A percentile compares a stretch with the other conserved stretches of the same genome.
These are phyloP conservation scores for Tursiops truncatus DNA, from an alignment of 2,113 vertebrate genomes.

Conservation along the genomic window DNA sequence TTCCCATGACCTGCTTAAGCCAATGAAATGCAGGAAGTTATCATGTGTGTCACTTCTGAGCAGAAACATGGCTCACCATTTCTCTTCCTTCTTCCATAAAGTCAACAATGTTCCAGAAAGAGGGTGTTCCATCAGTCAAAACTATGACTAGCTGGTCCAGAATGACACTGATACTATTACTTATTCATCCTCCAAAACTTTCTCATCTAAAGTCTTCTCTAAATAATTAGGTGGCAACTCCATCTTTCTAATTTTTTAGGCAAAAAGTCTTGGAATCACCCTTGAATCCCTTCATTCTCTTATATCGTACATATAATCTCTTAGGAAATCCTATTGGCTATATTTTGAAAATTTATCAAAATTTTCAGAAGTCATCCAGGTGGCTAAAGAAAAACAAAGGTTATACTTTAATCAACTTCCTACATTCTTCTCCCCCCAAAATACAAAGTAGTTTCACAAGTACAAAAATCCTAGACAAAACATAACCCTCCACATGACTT, in stretches of 20 bases:
- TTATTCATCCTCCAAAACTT: neutral
- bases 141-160: neutral
- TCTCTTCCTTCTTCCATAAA: neutral
- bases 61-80: neutral
- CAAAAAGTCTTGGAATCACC: neutral
- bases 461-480: neutral
- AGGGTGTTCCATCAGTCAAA: neutral
- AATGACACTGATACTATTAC: neutral
- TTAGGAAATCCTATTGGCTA: neutral
- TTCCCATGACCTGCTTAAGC: neutral
- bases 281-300: neutral
- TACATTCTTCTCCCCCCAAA: neutral
- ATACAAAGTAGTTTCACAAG: neutral
- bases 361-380: neutral
- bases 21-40: neutral
- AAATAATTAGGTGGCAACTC: neutral
- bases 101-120: neutral
- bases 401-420: neutral
- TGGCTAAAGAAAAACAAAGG: neutral
- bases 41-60: neutral
- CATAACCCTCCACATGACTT: neutral
- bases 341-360: neutral
- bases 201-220: neutral
- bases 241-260: neutral
- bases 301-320: neutral